phyloP scores from a whole-genome alignment of 2,888 invertebrate genomes.

The Campopleginae sp. region DNA sequence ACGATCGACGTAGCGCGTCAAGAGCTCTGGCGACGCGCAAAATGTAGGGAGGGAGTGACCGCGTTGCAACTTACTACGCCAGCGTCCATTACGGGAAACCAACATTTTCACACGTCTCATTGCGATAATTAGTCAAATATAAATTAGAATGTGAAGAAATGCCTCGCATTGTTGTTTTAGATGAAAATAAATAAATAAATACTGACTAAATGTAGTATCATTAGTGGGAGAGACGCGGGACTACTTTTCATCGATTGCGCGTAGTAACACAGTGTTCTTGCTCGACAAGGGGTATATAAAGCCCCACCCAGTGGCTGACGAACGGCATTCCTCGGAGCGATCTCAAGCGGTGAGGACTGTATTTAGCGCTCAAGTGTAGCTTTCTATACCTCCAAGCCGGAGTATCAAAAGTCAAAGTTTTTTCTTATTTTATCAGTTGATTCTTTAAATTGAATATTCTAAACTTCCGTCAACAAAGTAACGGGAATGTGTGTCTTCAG shows the following conservation, averaged over 20 bases:
- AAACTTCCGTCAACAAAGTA: constrained; percentile 51
- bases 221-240: constrained; percentile 55
- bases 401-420: constrained; percentile 14
- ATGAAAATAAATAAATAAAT: not conserved
- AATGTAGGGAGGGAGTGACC: constrained; percentile 58
- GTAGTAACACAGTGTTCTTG: constrained; percentile 71
- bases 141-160: not conserved
- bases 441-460: constrained; percentile 55
- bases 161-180: not conserved
- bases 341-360: constrained; percentile 72
- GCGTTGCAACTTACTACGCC: constrained; percentile 64
- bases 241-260: constrained; percentile 76
- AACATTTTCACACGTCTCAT: not conserved
- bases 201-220: not conserved
- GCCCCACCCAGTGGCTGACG: constrained; percentile 58
- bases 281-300: constrained; percentile 73
- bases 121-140: not conserved
- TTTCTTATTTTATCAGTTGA: constrained; percentile 11
- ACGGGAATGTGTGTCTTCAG: constrained; percentile 67
- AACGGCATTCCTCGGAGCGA: constrained; percentile 73
- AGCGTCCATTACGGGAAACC: constrained; percentile 30
- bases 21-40: constrained; percentile 55
- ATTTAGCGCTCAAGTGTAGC: constrained; percentile 72
- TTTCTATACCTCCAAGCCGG: constrained; percentile 12
- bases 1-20: constrained; percentile 65